Percentiles rank a stretch among this genome's conserved stretches.
Conservation (phyloP, 1,140 invertebrate species). For the Drosophila sechellia region DNA sequence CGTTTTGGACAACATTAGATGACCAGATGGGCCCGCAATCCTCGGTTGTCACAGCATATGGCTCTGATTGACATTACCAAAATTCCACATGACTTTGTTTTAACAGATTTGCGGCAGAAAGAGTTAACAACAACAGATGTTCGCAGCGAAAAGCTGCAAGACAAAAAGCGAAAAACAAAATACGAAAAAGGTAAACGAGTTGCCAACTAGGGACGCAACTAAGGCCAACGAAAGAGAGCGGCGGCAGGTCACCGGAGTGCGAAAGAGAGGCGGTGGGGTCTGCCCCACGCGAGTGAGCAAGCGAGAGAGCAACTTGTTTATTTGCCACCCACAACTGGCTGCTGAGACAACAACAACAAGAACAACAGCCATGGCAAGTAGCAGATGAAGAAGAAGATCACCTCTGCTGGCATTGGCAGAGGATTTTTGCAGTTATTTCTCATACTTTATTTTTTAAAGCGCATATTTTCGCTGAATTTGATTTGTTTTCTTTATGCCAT, state of each 20-base stretch:
- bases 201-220: conserved; percentile 61
- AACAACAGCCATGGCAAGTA: conserved; percentile 12
- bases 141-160: conserved; percentile 36
- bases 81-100: conserved; percentile 63
- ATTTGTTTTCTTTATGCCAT: conserved; percentile 18
- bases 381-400: conserved; percentile 21
- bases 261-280: conserved; percentile 9
- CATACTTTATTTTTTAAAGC: conserved; percentile 18
- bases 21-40: conserved; percentile 45
- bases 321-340: conserved; percentile 68
- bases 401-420: conserved; percentile 23
- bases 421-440: conserved; percentile 49
- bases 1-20: conserved; percentile 38
- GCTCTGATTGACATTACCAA: conserved; percentile 41
- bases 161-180: neutral
- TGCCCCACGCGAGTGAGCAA: neutral
- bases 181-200: conserved; percentile 73
- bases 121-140: conserved; percentile 71
- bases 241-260: conserved; percentile 15
- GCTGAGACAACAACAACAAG: conserved; percentile 12
- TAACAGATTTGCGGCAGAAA: conserved; percentile 59
- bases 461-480: conserved; percentile 39
- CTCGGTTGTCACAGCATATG: conserved; percentile 64
- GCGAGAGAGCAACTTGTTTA: conserved; percentile 32
- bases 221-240: conserved; percentile 40